A percentile compares a stretch with the other conserved stretches of the same genome.
Conservation (phyloP, 1,140 invertebrate genomes). For the Limonius californicus region DNA sequence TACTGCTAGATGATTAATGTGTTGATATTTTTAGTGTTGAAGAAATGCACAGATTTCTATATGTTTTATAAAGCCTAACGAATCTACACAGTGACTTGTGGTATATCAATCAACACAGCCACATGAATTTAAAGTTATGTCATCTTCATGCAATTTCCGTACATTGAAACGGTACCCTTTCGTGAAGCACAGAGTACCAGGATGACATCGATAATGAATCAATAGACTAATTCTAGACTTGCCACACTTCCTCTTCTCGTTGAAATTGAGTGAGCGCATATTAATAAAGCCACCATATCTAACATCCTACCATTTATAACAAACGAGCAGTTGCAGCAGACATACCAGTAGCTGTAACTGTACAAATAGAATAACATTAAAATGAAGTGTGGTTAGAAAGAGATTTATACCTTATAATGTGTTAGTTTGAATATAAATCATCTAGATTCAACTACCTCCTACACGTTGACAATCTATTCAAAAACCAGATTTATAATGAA, state of each 20-base stretch:
- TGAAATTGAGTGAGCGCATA: neutral
- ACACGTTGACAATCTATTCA: neutral
- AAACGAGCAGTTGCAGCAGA: neutral
- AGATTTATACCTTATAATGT: conserved; percentile 6
- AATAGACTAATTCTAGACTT: too few relatives aligned
- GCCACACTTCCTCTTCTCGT: too few relatives aligned
- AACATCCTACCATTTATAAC: neutral
- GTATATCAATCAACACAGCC: neutral
- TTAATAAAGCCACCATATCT: neutral
- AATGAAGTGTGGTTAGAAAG: neutral
- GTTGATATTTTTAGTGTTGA: too few relatives aligned
- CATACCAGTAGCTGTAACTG: neutral
- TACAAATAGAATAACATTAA: conserved; percentile 1
- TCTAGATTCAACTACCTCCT: neutral
- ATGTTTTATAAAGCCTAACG: neutral
- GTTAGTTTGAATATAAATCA: conserved; percentile 14
- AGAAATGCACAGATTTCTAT: neutral
- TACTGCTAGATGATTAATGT: too few relatives aligned
- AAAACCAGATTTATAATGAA: neutral
- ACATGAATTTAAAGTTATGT: neutral
- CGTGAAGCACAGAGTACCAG: too few relatives aligned
- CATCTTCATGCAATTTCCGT: too few relatives aligned
- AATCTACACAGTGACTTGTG: too few relatives aligned
- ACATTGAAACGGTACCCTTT: too few relatives aligned
- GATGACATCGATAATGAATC: too few relatives aligned